Conservation (phyloP, 2,888 invertebrate species). For the Polyploca ridens region DNA sequence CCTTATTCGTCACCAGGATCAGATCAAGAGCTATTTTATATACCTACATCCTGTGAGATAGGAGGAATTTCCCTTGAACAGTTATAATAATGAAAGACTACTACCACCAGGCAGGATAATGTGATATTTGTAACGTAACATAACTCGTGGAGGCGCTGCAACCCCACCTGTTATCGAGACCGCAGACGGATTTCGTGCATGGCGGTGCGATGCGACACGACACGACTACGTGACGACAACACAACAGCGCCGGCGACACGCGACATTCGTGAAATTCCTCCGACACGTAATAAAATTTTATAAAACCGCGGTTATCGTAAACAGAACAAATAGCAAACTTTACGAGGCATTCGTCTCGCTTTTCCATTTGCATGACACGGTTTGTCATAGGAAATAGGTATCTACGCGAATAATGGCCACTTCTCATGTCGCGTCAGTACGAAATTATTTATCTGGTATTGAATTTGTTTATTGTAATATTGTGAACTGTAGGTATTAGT, state of each 20-base stretch:
- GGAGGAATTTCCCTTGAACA: background rate
- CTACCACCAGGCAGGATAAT: background rate
- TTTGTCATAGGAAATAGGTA: slow-evolving; percentile 56
- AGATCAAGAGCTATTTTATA: too few species aligned
- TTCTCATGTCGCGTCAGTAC: slow-evolving; percentile 43
- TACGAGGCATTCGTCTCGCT: slow-evolving; percentile 76
- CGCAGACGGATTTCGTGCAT: slow-evolving; percentile 29
- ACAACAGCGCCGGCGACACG: slow-evolving; percentile 33
- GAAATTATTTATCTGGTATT: slow-evolving; percentile 41
- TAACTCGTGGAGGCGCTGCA: background rate
- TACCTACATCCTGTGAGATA: too few species aligned
- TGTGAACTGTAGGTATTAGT: slow-evolving; percentile 25
- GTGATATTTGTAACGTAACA: slow-evolving; percentile 7
- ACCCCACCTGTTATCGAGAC: slow-evolving; percentile 33
- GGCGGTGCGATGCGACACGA: slow-evolving; percentile 21
- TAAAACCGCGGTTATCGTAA: slow-evolving; percentile 80
- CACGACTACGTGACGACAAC: slow-evolving; percentile 32
- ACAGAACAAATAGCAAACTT: slow-evolving; percentile 79
- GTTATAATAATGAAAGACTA: background rate
- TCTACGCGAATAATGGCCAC: slow-evolving; percentile 46
- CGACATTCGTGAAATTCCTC: slow-evolving; percentile 56
- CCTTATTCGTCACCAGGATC: too few species aligned
- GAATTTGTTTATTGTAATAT: slow-evolving; percentile 43
- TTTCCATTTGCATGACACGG: slow-evolving; percentile 78
- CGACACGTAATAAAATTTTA: slow-evolving; percentile 71